phyloP scores from a whole-genome alignment of 2,797 vertebrate genomes.

The Trematomus bernacchii region DNA sequence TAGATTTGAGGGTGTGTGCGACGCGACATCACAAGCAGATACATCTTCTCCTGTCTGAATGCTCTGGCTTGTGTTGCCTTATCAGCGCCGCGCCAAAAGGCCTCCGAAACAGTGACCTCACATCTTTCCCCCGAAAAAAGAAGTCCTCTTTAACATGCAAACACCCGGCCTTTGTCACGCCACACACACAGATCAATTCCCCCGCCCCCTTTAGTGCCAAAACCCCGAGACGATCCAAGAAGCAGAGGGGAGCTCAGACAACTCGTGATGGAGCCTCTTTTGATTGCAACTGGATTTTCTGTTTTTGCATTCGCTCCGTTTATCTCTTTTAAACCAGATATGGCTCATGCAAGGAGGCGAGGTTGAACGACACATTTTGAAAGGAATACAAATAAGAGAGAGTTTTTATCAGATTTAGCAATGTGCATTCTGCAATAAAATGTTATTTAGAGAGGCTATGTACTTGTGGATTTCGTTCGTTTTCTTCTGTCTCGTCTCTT shows the following conservation, averaged over 20 bases:
- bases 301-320: neutral
- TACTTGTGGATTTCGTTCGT: neutral
- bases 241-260: slow-evolving; percentile 62
- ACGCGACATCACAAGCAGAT: slow-evolving; percentile 84
- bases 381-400: neutral
- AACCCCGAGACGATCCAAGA: slow-evolving; percentile 39
- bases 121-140: slow-evolving; percentile 39
- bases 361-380: neutral
- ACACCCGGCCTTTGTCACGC: slow-evolving; percentile 73
- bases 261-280: slow-evolving; percentile 76
- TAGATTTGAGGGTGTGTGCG: slow-evolving; percentile 44
- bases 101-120: slow-evolving; percentile 64
- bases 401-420: accelerated
- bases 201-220: slow-evolving; percentile 40
- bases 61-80: slow-evolving; percentile 68
- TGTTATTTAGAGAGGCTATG: neutral
- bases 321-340: slow-evolving; percentile 4
- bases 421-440: neutral
- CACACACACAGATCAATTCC: slow-evolving; percentile 66
- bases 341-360: neutral
- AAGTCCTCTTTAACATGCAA: slow-evolving; percentile 82
- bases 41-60: slow-evolving; percentile 82
- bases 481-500: neutral
- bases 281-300: slow-evolving; percentile 65
- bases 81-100: slow-evolving; percentile 71